Evolutionary conservation across 1,140 invertebrate genomes (phyloP).

Genomic region (Luehdorfia chinensis): DNA sequence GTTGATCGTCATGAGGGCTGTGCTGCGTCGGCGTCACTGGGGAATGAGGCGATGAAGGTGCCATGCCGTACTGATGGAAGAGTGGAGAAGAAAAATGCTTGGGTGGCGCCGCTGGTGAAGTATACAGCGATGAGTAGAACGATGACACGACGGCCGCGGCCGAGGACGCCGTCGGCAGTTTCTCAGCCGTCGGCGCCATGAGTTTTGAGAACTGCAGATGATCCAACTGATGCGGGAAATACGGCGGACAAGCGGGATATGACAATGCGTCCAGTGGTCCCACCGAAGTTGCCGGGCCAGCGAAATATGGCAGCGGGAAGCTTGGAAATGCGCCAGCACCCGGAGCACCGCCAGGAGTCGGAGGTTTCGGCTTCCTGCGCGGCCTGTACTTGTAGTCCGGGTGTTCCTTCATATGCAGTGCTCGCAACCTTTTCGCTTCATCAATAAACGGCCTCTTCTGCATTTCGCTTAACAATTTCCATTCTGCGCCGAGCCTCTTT

Average conservation of each 20-base stretch:
- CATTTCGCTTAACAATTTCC: conserved; percentile 92
- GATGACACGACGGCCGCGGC: conserved; percentile 67
- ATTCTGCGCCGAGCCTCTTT: conserved; percentile 92
- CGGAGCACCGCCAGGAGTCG: conserved; percentile 80
- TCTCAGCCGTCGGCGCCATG: conserved; percentile 63
- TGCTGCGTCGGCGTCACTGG: conserved; percentile 57
- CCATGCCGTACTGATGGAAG: conserved; percentile 61
- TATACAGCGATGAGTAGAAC: conserved; percentile 69
- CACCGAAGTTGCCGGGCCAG: conserved; percentile 54
- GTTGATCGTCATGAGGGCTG: conserved; percentile 70
- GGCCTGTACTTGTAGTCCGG: conserved; percentile 94
- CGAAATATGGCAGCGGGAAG: conserved; percentile 70
- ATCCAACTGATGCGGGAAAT: conserved; percentile 69
- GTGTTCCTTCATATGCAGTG: conserved; percentile 95
- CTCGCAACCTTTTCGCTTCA: conserved; percentile 93
- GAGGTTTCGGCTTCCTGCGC: conserved; percentile 90
- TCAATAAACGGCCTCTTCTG: conserved; percentile 98
- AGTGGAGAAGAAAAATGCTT: conserved; percentile 63
- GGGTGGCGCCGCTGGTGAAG: conserved; percentile 56
- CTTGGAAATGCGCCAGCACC: conserved; percentile 68
- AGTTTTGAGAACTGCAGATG: conserved; percentile 69
- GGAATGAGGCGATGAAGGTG: conserved; percentile 55
- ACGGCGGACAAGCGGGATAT: conserved; percentile 62
- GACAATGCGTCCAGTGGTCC: conserved; percentile 54
- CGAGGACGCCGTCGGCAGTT: conserved; percentile 64